phyloP scores from a whole-genome alignment of 2,113 vertebrate species.

The Taxidea taxus region DNA sequence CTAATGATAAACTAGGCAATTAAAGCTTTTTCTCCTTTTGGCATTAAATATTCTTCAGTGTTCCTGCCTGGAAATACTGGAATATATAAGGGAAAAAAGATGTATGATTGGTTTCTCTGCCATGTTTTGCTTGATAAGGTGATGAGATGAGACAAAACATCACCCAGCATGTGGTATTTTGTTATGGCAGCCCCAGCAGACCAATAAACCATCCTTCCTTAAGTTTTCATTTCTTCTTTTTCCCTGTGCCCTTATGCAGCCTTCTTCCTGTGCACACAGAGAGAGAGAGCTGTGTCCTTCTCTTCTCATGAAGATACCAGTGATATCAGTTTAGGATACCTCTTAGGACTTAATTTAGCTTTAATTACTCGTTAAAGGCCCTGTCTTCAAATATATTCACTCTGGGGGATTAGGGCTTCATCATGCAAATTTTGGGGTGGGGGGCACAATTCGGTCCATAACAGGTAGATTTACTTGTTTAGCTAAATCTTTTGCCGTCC shows the following conservation, averaged over 20 bases:
- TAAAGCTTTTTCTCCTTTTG: background rate
- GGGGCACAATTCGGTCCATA: background rate
- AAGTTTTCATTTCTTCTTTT: background rate
- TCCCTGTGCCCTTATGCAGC: fast-evolving
- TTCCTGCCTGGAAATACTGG: background rate
- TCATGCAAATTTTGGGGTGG: background rate
- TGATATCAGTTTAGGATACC: background rate
- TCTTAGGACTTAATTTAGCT: background rate
- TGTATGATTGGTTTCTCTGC: background rate
- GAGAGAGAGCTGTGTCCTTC: background rate
- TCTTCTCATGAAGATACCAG: background rate
- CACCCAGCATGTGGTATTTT: background rate
- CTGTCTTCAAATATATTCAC: background rate
- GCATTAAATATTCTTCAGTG: background rate
- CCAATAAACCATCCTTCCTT: background rate
- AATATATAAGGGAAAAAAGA: background rate
- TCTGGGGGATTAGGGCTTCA: background rate
- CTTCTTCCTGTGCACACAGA: background rate
- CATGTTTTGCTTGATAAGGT: background rate
- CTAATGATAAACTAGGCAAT: background rate
- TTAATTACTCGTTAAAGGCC: background rate
- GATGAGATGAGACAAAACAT: background rate
- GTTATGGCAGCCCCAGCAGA: background rate
- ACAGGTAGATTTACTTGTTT: background rate
- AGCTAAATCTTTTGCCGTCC: background rate